Base-by-base conservation (phyloP, 2,797 vertebrate genomes). In the Sebastolobus altivelis region DNA sequence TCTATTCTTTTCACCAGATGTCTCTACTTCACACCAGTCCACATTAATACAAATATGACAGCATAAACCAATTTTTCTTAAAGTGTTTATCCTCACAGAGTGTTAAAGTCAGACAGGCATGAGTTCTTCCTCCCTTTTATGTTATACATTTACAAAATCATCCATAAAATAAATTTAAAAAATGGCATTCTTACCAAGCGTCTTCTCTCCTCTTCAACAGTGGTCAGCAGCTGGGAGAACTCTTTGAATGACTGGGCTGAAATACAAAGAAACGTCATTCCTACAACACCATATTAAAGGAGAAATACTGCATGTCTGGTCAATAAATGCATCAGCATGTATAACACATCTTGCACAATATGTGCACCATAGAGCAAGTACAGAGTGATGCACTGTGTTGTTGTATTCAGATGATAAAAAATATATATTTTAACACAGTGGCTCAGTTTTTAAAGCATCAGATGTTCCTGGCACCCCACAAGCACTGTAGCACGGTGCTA, bases 181-280 rank as follows among this genome's bases (percentile, higher is more conserved):
- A 87, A 68, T 3, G 31, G 38, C 31, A n/a, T 73, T 80, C 97
- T 97, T 94, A 99, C 98, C 96, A 99, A 89, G 75, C 98, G 95
- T 71, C 96, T 95, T 82, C 98, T 96, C 89, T 99, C 98, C 81
- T 99, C 98, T 94, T 99, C 98, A 65, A 99, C 97, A 0, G 97
- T 97, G 87, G 95, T 98, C 68, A 99, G 89, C 69, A 99, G 96
- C 77, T 98, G 96, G 74, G 98, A 97, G 91, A 99, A 99, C 89
- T 99, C 97, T 92, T 99, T 98, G 89, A 99, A 94, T 6, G 98
- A 99, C 88, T 98, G 97, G 72, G 97, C 97, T 99, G 91, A 85
- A 95, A 94, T 5, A 71, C 67, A 95, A 60, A 86, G 5, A 77
- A 4, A 69, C 16, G 74, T 14, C 3, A 63, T 58, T 72, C 40